These are phyloP conservation scores for Alouatta palliata DNA, from an alignment of 2,113 vertebrate species.

Conservation along the genomic window DNA sequence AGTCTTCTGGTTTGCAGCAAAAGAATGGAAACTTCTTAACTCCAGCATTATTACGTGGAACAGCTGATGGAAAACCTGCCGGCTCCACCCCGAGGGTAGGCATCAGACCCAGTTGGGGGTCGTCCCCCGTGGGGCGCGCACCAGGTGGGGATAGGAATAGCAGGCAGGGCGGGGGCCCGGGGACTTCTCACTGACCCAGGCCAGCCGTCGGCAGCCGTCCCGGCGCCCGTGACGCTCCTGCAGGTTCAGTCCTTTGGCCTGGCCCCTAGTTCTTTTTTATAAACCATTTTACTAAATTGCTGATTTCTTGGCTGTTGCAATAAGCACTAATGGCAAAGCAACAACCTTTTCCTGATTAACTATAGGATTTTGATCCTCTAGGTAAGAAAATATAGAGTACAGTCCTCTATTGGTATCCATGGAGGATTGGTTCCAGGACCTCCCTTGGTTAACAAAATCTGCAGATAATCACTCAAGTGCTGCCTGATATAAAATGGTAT, in stretches of 20 bases:
- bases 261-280: not conserved
- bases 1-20: slow-evolving; percentile 47
- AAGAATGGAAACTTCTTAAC: slow-evolving; percentile 46
- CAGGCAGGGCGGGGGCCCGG: not conserved
- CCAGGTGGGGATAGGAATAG: accelerated
- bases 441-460: not conserved
- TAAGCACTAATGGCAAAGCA: not conserved
- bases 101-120: not conserved
- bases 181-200: not conserved
- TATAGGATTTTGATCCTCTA: not conserved
- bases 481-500: not conserved
- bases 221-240: accelerated
- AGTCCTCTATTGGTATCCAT: not conserved
- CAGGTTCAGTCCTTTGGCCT: accelerated
- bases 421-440: not conserved
- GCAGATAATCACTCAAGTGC: not conserved
- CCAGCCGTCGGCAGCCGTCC: accelerated
- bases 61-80: slow-evolving; percentile 54
- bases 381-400: not conserved
- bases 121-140: accelerated
- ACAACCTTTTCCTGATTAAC: not conserved
- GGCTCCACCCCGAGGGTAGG: not conserved
- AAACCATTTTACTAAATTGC: not conserved
- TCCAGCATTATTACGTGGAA: slow-evolving; percentile 52
- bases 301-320: slow-evolving; percentile 13